A percentile compares a stretch with the other conserved stretches of the same genome.
phyloP scores from a whole-genome alignment of 2,797 vertebrate genomes.

The Gymnopithys bicolor region DNA sequence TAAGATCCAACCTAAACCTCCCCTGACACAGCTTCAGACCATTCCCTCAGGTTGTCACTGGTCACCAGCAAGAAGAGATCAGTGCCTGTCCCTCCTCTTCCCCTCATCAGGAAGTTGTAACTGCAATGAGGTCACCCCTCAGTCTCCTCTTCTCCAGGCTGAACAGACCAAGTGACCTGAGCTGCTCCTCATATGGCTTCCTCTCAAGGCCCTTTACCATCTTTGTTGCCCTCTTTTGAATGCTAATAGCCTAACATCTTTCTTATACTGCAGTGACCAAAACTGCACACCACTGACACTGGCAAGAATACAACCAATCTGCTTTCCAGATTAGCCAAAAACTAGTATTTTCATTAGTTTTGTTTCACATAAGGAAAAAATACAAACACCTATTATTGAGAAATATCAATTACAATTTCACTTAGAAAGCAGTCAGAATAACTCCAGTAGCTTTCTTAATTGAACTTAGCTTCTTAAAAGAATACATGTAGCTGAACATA shows the following conservation, averaged over 20 bases:
- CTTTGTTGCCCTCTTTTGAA: not conserved
- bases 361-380: not conserved
- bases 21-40: not conserved
- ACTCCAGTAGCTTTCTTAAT: not conserved
- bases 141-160: not conserved
- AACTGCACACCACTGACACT: not conserved
- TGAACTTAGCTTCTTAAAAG: not conserved
- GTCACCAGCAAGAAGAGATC: not conserved
- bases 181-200: not conserved
- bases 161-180: not conserved
- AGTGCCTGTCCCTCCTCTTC: not conserved
- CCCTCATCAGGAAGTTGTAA: not conserved
- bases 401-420: not conserved
- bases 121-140: not conserved
- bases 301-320: not conserved
- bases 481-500: not conserved
- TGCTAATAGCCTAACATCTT: not conserved
- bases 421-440: not conserved
- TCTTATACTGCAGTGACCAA: not conserved
- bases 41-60: not conserved
- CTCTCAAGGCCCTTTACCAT: not conserved
- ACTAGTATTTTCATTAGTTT: not conserved
- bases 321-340: conserved; percentile 11
- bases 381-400: not conserved
- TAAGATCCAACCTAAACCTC: not conserved